These are phyloP conservation scores for Cepaea nemoralis DNA, from an alignment of 1,140 invertebrate genomes.

Conservation along the genomic window DNA sequence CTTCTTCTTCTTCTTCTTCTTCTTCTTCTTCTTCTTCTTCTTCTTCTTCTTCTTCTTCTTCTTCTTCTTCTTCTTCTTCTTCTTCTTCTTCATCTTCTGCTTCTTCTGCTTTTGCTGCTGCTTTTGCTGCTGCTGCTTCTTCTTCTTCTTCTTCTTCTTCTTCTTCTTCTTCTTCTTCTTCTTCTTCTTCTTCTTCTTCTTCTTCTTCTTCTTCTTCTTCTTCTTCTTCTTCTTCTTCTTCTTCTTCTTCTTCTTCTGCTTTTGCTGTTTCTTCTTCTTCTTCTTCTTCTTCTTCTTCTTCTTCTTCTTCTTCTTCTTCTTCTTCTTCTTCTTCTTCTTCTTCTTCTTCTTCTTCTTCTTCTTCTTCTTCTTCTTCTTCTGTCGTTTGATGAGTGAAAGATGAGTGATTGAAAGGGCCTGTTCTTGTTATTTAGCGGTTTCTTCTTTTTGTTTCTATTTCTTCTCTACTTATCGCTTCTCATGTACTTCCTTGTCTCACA, in stretches of 20 bases:
- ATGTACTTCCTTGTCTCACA: neutral
- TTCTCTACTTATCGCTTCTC: no score
- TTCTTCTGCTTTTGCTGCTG: no score
- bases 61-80: neutral
- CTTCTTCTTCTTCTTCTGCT: slow-evolving; percentile 22
- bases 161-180: neutral
- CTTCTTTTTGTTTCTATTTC: slow-evolving; percentile 2
- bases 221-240: slow-evolving; percentile 20
- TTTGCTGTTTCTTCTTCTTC: no score
- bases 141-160: neutral
- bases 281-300: neutral
- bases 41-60: slow-evolving; percentile 15
- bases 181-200: neutral
- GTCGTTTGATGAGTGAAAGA: no score
- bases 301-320: slow-evolving; percentile 21
- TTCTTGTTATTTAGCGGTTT: neutral
- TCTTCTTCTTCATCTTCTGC: neutral
- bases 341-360: slow-evolving; percentile 11
- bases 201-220: slow-evolving; percentile 32
- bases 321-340: slow-evolving; percentile 23
- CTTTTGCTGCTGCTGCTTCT: no score
- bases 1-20: neutral
- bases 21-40: slow-evolving; percentile 1
- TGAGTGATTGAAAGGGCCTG: neutral
- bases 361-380: slow-evolving; percentile 21